phyloP scores from a whole-genome alignment of 2,888 invertebrate species.

The Dyspetes luteomarginatus region DNA sequence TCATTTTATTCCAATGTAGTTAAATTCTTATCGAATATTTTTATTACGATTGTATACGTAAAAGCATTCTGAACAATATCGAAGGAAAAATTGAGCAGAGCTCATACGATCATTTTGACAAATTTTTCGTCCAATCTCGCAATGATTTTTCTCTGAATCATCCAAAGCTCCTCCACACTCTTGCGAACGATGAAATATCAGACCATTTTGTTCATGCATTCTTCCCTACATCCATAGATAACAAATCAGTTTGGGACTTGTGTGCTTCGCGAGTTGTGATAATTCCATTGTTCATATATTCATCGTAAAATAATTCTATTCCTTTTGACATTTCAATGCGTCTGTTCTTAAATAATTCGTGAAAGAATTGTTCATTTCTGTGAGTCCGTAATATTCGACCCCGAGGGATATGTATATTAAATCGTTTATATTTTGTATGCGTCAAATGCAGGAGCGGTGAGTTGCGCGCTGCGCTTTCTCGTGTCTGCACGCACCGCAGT shows the following conservation, averaged over 20 bases:
- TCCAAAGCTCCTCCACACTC: neutral
- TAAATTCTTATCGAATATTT: too few species aligned
- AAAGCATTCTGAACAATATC: too few species aligned
- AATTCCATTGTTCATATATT: neutral
- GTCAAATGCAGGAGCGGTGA: slow-evolving; percentile 42
- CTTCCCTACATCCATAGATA: neutral
- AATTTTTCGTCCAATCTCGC: too few species aligned
- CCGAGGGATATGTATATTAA: neutral
- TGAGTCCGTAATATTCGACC: neutral
- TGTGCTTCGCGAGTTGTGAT: neutral
- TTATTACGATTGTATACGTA: too few species aligned
- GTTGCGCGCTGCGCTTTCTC: slow-evolving; percentile 20
- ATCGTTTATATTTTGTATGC: slow-evolving; percentile 59
- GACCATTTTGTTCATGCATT: neutral
- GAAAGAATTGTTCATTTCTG: neutral
- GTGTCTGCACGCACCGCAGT: slow-evolving; percentile 31
- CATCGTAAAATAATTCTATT: neutral
- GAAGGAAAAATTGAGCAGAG: too few species aligned
- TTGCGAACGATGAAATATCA: neutral
- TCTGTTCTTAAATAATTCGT: slow-evolving; percentile 6
- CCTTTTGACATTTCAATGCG: slow-evolving; percentile 36
- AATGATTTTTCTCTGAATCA: neutral
- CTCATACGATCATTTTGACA: too few species aligned
- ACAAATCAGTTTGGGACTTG: neutral
- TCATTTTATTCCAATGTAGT: too few species aligned